These are phyloP conservation scores for Halichoeres trimaculatus DNA, from an alignment of 2,113 vertebrate species.

Conservation along the genomic window DNA sequence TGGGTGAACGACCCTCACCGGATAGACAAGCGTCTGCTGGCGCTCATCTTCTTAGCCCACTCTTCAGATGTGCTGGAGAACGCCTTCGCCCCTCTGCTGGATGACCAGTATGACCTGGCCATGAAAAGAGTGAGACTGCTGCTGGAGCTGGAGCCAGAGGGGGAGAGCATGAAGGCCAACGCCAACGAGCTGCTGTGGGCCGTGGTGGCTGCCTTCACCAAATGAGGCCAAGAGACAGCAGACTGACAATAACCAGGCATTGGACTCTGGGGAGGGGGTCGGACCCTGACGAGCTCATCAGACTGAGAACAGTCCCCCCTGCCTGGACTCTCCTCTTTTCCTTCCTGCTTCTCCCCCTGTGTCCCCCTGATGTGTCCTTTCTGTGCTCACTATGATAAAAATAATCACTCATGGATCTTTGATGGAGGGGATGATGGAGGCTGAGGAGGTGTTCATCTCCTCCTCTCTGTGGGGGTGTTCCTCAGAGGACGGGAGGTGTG, in stretches of 20 bases:
- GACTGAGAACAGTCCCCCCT: slow-evolving; percentile 27
- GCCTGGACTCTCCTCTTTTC: slow-evolving; percentile 40
- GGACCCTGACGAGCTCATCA: slow-evolving; percentile 18
- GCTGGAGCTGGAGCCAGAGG: slow-evolving; percentile 94
- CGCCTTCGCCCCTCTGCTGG: slow-evolving; percentile 95
- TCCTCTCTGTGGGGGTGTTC: slow-evolving; percentile 1
- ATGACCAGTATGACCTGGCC: slow-evolving; percentile 97
- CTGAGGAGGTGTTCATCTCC: slow-evolving; percentile 8
- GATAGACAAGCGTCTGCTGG: slow-evolving; percentile 95
- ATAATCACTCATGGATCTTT: slow-evolving; percentile 16
- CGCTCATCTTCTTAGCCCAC: slow-evolving; percentile 94
- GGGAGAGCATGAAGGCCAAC: slow-evolving; percentile 91
- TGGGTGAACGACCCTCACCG: slow-evolving; percentile 97
- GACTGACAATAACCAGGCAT: slow-evolving; percentile 12
- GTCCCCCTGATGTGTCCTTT: slow-evolving; percentile 24
- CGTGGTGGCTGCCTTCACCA: slow-evolving; percentile 95
- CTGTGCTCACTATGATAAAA: slow-evolving; percentile 50
- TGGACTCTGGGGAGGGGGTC: slow-evolving; percentile 14
- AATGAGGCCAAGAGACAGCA: slow-evolving; percentile 78
- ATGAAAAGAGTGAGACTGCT: slow-evolving; percentile 96
- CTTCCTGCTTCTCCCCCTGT: slow-evolving; percentile 22
- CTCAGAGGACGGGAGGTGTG: background rate
- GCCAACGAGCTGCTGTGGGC: slow-evolving; percentile 94
- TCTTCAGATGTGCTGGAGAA: slow-evolving; percentile 98
- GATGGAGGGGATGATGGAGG: slow-evolving; percentile 35